Percentiles rank a stretch among this genome's conserved stretches.
Evolutionary conservation across 2,888 invertebrate species (phyloP).

Genomic region (Deilephila porcellus): DNA sequence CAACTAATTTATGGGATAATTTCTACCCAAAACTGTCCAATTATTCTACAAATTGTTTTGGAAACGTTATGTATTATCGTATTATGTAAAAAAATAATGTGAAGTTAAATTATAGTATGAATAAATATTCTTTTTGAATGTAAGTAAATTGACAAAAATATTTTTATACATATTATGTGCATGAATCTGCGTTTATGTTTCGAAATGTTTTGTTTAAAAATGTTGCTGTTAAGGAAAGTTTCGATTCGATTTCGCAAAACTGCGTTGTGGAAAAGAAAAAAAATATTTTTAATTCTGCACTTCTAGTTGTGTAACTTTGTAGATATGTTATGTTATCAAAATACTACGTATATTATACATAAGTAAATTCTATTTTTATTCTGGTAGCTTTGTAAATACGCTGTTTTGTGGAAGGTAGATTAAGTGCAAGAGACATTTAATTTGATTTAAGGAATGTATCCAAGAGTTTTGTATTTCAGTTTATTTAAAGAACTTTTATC

Average conservation of each 20-base stretch:
- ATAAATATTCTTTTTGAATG: neutral
- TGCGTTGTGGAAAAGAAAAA: neutral
- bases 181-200: neutral
- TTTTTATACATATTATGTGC: neutral
- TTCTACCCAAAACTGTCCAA: too few relatives aligned
- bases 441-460: slow-evolving; percentile 36
- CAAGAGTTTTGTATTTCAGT: slow-evolving; percentile 45
- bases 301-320: neutral
- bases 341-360: neutral
- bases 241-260: neutral
- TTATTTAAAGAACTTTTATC: slow-evolving; percentile 41
- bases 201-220: neutral
- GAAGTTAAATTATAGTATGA: neutral
- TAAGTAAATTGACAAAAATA: neutral
- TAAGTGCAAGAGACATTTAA: slow-evolving; percentile 38
- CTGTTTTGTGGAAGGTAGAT: slow-evolving; percentile 12
- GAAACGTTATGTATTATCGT: too few relatives aligned
- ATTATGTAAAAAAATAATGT: too few relatives aligned
- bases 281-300: neutral
- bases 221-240: neutral
- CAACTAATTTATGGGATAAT: too few relatives aligned
- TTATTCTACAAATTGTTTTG: too few relatives aligned
- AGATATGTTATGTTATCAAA: slow-evolving; percentile 8
- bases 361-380: slow-evolving; percentile 18
- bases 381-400: slow-evolving; percentile 38